Percentiles rank a stretch among this genome's conserved stretches.
These are phyloP conservation scores for Trididemnum clinides DNA, from an alignment of 23 tunicate species.

Conservation along the genomic window DNA sequence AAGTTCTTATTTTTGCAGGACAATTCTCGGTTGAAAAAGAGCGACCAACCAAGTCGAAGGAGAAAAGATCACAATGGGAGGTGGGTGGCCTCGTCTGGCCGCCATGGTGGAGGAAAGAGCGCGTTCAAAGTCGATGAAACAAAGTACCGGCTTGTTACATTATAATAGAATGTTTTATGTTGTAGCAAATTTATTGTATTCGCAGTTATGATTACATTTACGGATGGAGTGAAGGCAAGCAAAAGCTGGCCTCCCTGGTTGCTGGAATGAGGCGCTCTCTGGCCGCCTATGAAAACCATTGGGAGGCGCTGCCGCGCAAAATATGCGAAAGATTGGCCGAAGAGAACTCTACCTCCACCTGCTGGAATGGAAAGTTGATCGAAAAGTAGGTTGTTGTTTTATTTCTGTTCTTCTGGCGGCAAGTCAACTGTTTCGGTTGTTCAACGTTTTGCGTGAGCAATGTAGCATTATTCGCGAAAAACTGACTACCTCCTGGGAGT, in stretches of 20 bases:
- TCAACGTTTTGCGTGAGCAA: neutral
- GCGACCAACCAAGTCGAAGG: too few relatives aligned
- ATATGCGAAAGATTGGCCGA: constrained; percentile 18
- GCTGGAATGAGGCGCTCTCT: constrained; percentile 3
- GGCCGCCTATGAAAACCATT: neutral
- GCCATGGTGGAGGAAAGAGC: too few relatives aligned
- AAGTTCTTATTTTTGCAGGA: too few relatives aligned
- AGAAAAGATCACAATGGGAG: too few relatives aligned
- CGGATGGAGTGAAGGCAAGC: neutral
- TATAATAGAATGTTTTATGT: too few relatives aligned
- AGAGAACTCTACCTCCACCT: neutral
- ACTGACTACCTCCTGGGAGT: too few relatives aligned
- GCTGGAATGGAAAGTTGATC: constrained; percentile 51
- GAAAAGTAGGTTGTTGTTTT: constrained; percentile 2
- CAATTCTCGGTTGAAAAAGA: too few relatives aligned
- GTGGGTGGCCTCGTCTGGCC: too few relatives aligned
- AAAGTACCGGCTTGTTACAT: too few relatives aligned
- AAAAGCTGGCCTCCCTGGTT: neutral
- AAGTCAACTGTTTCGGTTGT: neutral
- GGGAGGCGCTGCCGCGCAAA: constrained; percentile 22
- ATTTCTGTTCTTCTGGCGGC: neutral
- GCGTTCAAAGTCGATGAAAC: too few relatives aligned
- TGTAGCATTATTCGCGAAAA: too few relatives aligned
- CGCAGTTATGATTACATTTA: neutral
- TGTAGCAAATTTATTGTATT: neutral